Conservation (phyloP, 2,113 vertebrate species). For the Psittacula cyanocephala region DNA sequence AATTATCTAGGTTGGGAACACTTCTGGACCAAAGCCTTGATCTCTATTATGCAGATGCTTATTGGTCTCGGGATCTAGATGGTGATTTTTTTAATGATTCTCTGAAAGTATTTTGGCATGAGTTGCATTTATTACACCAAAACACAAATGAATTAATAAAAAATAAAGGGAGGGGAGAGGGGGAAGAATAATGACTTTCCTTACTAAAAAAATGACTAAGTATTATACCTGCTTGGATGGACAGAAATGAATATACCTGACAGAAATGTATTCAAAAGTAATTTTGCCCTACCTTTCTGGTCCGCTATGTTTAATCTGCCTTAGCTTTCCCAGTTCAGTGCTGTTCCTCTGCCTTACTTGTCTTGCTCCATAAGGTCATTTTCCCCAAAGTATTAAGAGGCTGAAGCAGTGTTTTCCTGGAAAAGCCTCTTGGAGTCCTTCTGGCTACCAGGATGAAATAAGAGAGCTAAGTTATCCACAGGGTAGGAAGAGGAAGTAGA, state of each 20-base stretch:
- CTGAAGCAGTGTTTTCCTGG: not conserved
- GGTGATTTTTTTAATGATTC: not conserved
- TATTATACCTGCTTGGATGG: not conserved
- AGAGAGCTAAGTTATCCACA: not conserved
- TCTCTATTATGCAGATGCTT: not conserved
- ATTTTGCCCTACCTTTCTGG: not conserved
- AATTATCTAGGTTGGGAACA: not conserved
- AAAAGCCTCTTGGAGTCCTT: not conserved
- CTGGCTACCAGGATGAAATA: not conserved
- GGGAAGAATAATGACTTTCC: not conserved
- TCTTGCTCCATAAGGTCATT: not conserved
- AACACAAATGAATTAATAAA: not conserved
- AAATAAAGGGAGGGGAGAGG: not conserved
- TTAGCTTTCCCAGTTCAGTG: not conserved
- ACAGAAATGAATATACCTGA: not conserved
- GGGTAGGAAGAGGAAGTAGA: not conserved
- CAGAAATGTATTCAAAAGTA: not conserved
- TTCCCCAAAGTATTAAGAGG: not conserved
- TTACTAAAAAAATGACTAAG: fast-evolving
- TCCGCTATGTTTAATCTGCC: not conserved
- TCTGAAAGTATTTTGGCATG: not conserved
- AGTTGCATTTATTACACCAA: not conserved
- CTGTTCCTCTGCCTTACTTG: not conserved
- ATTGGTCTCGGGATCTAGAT: not conserved
- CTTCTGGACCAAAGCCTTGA: not conserved